phyloP scores from a whole-genome alignment of 2,113 vertebrate species.

The Vireo altiloquus region DNA sequence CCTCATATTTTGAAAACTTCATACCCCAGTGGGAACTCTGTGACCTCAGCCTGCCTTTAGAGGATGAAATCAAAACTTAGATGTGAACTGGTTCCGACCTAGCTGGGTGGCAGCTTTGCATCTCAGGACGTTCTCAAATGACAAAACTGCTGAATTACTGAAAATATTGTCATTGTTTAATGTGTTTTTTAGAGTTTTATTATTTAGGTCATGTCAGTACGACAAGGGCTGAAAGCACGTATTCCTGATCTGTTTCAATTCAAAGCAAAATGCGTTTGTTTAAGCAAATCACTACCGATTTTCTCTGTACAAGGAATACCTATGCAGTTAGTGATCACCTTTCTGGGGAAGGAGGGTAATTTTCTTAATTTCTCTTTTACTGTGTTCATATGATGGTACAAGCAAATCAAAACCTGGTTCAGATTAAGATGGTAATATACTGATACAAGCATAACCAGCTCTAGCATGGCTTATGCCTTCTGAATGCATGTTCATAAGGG shows the following conservation, averaged over 20 bases:
- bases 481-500: neutral
- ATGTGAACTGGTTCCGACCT: neutral
- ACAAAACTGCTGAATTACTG: neutral
- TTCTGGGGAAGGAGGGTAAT: neutral
- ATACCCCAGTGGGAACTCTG: neutral
- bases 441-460: neutral
- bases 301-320: neutral
- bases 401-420: neutral
- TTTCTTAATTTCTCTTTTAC: neutral
- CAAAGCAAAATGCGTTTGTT: neutral
- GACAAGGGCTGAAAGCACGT: neutral
- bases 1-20: neutral
- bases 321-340: neutral
- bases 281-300: neutral
- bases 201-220: neutral
- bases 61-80: neutral
- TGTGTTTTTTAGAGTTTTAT: neutral
- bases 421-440: neutral
- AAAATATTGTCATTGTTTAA: neutral
- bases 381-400: neutral
- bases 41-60: neutral
- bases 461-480: neutral
- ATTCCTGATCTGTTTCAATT: neutral
- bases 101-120: neutral
- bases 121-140: neutral